Conservation (phyloP, 2,888 invertebrate species). For the Pollenia labialis region DNA sequence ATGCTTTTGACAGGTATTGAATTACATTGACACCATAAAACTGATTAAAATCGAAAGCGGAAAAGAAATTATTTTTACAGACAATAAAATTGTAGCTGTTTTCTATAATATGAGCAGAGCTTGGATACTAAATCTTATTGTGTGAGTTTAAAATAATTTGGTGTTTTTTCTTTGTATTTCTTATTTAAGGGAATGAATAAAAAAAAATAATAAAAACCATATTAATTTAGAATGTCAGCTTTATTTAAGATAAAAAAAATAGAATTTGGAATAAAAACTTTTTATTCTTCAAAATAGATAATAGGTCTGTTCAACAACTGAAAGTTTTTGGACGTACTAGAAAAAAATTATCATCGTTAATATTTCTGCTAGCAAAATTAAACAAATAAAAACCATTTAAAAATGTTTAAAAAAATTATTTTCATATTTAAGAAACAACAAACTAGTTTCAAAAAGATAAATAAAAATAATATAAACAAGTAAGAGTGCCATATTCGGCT, state of each 20-base stretch:
- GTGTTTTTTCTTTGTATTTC: neutral
- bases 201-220: neutral
- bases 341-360: too few relatives aligned
- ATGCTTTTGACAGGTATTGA: constrained; percentile 68
- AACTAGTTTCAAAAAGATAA: too few relatives aligned
- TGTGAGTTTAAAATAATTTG: constrained; percentile 22
- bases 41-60: constrained; percentile 56
- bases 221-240: neutral
- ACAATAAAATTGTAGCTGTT: constrained; percentile 16
- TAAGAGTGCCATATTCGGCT: too few relatives aligned
- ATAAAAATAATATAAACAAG: too few relatives aligned
- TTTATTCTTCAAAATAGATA: too few relatives aligned
- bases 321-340: too few relatives aligned
- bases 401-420: too few relatives aligned
- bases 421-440: too few relatives aligned
- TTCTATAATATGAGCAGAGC: neutral
- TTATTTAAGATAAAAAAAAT: neutral
- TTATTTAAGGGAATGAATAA: neutral
- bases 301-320: too few relatives aligned
- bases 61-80: constrained; percentile 5
- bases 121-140: constrained; percentile 2
- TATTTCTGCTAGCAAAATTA: too few relatives aligned
- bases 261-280: too few relatives aligned
- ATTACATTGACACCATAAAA: constrained; percentile 66
- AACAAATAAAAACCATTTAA: too few relatives aligned